Base-by-base conservation (phyloP, 2,797 vertebrate genomes). In the Lithobates sylvaticus region DNA sequence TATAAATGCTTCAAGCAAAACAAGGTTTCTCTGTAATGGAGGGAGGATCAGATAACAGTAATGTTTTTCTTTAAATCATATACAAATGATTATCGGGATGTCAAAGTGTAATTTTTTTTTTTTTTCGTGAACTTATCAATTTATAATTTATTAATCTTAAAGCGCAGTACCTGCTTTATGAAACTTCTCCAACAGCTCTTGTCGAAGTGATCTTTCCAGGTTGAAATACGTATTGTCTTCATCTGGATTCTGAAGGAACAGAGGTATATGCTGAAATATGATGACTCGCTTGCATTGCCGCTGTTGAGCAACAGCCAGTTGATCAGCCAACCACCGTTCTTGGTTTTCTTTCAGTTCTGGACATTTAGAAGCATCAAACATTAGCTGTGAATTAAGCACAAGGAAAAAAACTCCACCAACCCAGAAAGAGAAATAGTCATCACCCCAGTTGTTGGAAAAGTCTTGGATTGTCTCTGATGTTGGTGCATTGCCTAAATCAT, bases 381-480 rank as follows among this genome's bases (percentile, higher is more conserved):
- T 96, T 9, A 99, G 90, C 94, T 99, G 98, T 78, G 98, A 99
- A 93, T 99, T 99, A 88, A 99, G 94, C 81, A 99, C 97, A 39
- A 99, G 94, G 90, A 96, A 99, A 88, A 98, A 90, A 86, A 98
- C 96, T 0, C 98, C 98, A 3, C 97, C 97, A 1, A 95, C 96
- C 97, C 98, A 99, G 91, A 99, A 99, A 91, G 97, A 97, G 92
- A 99, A 99, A 91, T 98, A 99, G 92, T 99, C 98, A 0, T 99
- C 96, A 0, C 98, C 98, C 98, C 98, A 99, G 2, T 90, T 93
- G 7, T 70, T 90, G 91, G 96, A 94, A 89, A 95, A 99, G 83
- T 95, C 92, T 23, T 94, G 90, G 84, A 99, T 86, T 0, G 95
- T 96, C 88, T 94, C 93, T 0, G 91, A 90, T 0, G 97, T 99